These are phyloP conservation scores for Temnothorax unifasciatus DNA, from an alignment of 2,888 invertebrate species.

Conservation along the genomic window DNA sequence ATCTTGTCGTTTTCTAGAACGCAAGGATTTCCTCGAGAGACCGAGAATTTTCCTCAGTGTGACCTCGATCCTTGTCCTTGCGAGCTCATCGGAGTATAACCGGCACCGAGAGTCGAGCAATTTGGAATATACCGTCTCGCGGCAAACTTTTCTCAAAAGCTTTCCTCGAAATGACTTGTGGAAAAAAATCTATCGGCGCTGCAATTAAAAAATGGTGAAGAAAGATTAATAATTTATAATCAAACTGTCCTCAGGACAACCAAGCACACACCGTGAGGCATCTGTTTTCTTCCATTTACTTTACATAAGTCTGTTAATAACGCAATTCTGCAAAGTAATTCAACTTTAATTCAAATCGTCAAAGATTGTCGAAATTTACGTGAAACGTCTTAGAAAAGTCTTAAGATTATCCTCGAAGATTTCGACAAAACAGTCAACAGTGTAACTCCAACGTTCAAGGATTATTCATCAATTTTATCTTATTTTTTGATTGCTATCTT, in stretches of 20 bases:
- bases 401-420: background rate
- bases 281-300: background rate
- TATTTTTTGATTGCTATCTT: background rate
- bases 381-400: background rate
- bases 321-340: background rate
- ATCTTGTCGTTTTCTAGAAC: conserved; percentile 40
- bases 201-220: too few species aligned
- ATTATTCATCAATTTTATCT: background rate
- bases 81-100: conserved; percentile 32
- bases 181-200: background rate
- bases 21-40: conserved; percentile 39
- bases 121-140: background rate
- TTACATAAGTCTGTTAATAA: background rate
- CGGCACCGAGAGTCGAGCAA: background rate
- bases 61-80: conserved; percentile 42
- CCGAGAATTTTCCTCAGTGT: conserved; percentile 29
- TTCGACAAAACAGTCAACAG: background rate
- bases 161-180: background rate
- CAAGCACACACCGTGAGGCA: background rate
- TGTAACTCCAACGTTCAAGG: background rate
- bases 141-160: background rate
- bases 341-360: background rate
- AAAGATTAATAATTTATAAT: background rate
- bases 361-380: background rate
- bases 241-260: background rate